Conservation (phyloP, 2,888 invertebrate genomes). For the Endotricha flammealis region DNA sequence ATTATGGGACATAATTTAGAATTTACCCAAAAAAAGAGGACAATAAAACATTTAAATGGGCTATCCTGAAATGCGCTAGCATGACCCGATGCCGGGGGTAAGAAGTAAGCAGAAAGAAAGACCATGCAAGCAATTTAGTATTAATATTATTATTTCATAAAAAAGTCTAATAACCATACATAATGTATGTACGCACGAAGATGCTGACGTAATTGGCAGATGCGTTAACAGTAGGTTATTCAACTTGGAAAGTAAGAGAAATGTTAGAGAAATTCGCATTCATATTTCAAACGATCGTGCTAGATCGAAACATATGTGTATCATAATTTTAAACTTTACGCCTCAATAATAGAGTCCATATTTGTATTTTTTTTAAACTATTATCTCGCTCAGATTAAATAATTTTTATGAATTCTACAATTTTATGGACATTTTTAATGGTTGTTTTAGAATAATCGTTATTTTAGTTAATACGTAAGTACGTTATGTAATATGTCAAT, state of each 20-base stretch:
- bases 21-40: too few species aligned
- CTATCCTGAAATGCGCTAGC: too few species aligned
- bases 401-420: neutral
- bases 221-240: conserved; percentile 60
- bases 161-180: neutral
- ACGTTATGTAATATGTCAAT: too few species aligned
- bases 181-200: conserved; percentile 8
- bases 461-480: too few species aligned
- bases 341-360: neutral
- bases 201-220: conserved; percentile 46
- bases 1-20: too few species aligned
- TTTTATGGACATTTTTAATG: neutral
- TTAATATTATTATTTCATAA: too few species aligned
- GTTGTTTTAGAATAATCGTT: neutral
- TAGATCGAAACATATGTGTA: conserved; percentile 38
- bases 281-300: conserved; percentile 44
- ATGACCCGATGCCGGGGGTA: too few species aligned
- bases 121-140: too few species aligned
- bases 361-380: too few species aligned
- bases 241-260: conserved; percentile 64
- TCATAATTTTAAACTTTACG: neutral
- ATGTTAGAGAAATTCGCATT: conserved; percentile 67
- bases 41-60: too few species aligned
- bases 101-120: too few species aligned
- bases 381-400: conserved; percentile 1